Conservation (phyloP, 2,797 vertebrate genomes). For the Scolopax bukidnonensis region DNA sequence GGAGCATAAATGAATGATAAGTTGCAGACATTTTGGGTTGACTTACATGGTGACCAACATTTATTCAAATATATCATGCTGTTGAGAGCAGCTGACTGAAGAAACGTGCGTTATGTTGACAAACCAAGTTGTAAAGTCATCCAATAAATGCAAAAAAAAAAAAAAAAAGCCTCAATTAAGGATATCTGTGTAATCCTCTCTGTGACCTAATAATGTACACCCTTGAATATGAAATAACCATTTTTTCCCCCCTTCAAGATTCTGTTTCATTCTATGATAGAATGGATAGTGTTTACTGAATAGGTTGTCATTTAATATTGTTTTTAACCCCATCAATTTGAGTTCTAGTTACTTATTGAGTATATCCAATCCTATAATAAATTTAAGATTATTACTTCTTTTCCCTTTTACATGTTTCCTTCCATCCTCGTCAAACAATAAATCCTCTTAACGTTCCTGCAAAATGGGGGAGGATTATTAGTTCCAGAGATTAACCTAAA, state of each 20-base stretch:
- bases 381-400: not conserved
- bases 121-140: not conserved
- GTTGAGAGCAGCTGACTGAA: not conserved
- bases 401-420: not conserved
- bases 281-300: not conserved
- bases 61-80: not conserved
- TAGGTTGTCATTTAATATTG: not conserved
- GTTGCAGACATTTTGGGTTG: not conserved
- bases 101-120: not conserved
- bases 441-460: constrained; percentile 41
- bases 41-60: not conserved
- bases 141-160: not conserved
- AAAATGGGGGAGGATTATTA: constrained; percentile 29
- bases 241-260: not conserved
- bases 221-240: not conserved
- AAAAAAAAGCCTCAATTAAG: not conserved
- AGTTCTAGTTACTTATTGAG: not conserved
- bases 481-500: constrained; percentile 44
- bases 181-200: not conserved
- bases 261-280: not conserved
- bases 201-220: not conserved
- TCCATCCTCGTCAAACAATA: not conserved
- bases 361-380: not conserved
- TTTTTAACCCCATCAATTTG: not conserved
- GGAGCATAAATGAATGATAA: not conserved